Evolutionary conservation across 2,888 invertebrate genomes (phyloP), one percentile per base, ranked within the genome.

Genomic region (Parthenolecanium corni): DNA sequence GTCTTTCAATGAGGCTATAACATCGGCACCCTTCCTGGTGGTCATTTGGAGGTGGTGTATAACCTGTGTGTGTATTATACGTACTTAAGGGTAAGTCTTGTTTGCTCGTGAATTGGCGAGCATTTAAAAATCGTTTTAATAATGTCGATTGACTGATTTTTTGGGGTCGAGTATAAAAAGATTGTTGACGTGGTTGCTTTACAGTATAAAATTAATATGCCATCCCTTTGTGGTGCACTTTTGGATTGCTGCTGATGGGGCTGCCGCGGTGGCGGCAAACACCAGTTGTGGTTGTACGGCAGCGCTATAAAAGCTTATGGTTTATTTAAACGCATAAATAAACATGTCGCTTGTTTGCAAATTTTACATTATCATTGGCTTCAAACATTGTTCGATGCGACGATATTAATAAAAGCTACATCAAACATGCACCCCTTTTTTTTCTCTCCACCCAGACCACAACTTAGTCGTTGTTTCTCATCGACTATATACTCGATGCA

Each of bases 241-340:
- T 31, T 31, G 31, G 31, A 9, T 31, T 31, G 31, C 31, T 31
- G 31, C 5, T 31, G 31, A 4, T 4, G 31, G 4, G 9, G 31
- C 31, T 4, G 31, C 31, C 5, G 31, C 31, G 31, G 31, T 9
- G 31, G 31, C 31, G 31, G 31, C 31, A 9, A n/a, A n/a, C n/a
- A n/a, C n/a, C n/a, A n/a, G n/a, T n/a, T n/a, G n/a, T n/a, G n/a
- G n/a, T n/a, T n/a, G n/a, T n/a, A n/a, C n/a, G n/a, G n/a, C n/a
- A n/a, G n/a, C n/a, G 40, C 40, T 20, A 14, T 49, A 24, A n/a
- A 51, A 49, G 58, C 58, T 58, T 58, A 58, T 58, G 58, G 58
- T 58, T 58, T 58, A 58, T 58, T 58, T 58, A 58, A 58, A 58
- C 58, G 58, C 58, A 58, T 58, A 58, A 58, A 58, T 58, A 58